A percentile compares a stretch with the other conserved stretches of the same genome.
These are phyloP conservation scores for Semnornis frantzii DNA, from an alignment of 2,113 vertebrate genomes.

Conservation along the genomic window DNA sequence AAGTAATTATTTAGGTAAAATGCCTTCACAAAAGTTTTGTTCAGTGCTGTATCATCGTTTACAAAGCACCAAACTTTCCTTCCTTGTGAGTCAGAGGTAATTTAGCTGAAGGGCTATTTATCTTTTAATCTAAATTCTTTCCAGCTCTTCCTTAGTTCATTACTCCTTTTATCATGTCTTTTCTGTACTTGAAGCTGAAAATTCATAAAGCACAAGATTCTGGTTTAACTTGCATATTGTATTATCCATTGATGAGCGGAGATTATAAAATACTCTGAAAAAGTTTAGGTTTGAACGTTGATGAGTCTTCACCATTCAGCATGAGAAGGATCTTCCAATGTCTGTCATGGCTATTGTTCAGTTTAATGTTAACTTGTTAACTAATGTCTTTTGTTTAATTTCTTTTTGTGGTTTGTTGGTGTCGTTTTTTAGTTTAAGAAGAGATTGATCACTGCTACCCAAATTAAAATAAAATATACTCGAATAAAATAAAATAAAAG, in stretches of 20 bases:
- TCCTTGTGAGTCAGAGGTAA: slow-evolving; percentile 14
- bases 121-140: slow-evolving; percentile 65
- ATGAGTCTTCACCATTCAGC: slow-evolving; percentile 22
- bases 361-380: not conserved
- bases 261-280: slow-evolving; percentile 27
- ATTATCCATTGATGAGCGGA: slow-evolving; percentile 45
- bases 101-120: slow-evolving; percentile 55
- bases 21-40: slow-evolving; percentile 30
- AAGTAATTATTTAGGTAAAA: slow-evolving; percentile 51
- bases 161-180: slow-evolving; percentile 58
- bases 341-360: not conserved
- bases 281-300: slow-evolving; percentile 44
- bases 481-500: not conserved
- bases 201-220: slow-evolving; percentile 41
- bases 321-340: slow-evolving; percentile 13
- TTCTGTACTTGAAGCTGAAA: slow-evolving; percentile 47
- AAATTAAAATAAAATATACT: not conserved
- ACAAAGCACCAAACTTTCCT: slow-evolving; percentile 53
- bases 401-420: not conserved
- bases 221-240: slow-evolving; percentile 34
- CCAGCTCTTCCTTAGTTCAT: slow-evolving; percentile 43
- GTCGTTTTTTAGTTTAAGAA: not conserved
- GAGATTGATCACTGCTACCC: not conserved
- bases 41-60: slow-evolving; percentile 11
- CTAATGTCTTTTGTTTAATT: not conserved